Evolutionary conservation across 2,113 vertebrate genomes (phyloP), one percentile per base, ranked within the genome.

Genomic region (Hippocampus abdominalis): DNA sequence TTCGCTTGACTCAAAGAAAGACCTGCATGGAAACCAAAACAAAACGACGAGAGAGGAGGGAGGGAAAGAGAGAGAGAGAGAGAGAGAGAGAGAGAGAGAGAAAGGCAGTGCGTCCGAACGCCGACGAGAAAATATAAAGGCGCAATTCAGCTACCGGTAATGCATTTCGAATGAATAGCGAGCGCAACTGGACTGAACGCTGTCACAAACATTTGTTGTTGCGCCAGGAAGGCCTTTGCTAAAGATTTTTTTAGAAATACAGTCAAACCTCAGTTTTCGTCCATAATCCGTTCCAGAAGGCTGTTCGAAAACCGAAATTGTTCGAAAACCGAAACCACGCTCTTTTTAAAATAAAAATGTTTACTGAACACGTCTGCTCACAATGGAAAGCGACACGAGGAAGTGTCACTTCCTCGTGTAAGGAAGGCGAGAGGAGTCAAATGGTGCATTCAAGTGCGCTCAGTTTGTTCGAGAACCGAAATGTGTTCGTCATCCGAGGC

Each of bases 231-330:
- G 93, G 94, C 91, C 94, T 93, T 94, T 91, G 93, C 93, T 94
- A 91, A 91, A 95, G 93, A 94, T 93, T 94, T 95, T 95, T 94
- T 94, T 94, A 93, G 46, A 96, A 97, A 96, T 96, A n/a, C n/a
- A n/a, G n/a, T n/a, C n/a, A n/a, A n/a, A n/a, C n/a, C n/a, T n/a
- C n/a, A n/a, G n/a, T n/a, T n/a, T n/a, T n/a, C n/a, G n/a, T n/a
- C n/a, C n/a, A n/a, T n/a, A n/a, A n/a, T n/a, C n/a, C n/a, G n/a
- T n/a, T n/a, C n/a, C n/a, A n/a, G n/a, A n/a, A n/a, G n/a, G n/a
- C n/a, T n/a, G n/a, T n/a, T n/a, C n/a, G n/a, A n/a, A n/a, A n/a
- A n/a, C n/a, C n/a, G n/a, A n/a, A n/a, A n/a, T n/a, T n/a, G n/a
- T n/a, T n/a, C n/a, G n/a, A n/a, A n/a, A n/a, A n/a, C n/a, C n/a